These are phyloP conservation scores for Crocidura indochinensis DNA, from an alignment of 2,797 vertebrate species.

Conservation along the genomic window DNA sequence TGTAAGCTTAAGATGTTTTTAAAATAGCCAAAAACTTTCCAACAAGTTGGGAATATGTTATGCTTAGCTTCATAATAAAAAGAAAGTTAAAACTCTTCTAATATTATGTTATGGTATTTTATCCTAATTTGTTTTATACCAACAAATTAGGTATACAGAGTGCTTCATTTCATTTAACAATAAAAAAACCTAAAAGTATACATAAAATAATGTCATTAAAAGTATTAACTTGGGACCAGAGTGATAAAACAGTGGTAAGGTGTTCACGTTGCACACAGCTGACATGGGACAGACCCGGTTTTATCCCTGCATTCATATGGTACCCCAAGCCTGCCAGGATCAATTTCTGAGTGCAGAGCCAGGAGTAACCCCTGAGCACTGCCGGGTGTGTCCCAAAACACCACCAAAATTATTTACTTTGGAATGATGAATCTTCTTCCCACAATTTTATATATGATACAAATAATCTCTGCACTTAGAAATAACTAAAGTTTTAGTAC, in stretches of 20 bases:
- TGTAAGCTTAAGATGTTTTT: no score
- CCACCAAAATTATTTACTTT: slow-evolving; percentile 1
- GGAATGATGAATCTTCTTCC: neutral
- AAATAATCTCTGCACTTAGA: neutral
- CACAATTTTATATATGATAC: neutral
- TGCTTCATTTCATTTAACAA: neutral
- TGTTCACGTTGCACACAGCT: no score
- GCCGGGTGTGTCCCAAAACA: no score
- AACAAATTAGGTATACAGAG: slow-evolving; percentile 5
- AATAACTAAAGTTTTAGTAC: neutral
- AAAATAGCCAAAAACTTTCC: no score
- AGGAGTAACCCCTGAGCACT: no score
- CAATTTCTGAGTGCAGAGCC: no score
- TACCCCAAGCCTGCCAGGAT: no score
- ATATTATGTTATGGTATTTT: neutral
- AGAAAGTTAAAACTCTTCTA: neutral
- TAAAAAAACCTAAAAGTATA: slow-evolving; percentile 21
- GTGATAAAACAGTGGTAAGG: no score
- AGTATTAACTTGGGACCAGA: neutral
- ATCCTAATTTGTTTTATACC: neutral
- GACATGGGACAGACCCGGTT: no score
- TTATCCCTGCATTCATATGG: no score
- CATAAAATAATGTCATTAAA: neutral
- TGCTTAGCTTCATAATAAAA: neutral
- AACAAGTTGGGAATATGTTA: no score